Base-by-base conservation (phyloP, 2,888 invertebrate genomes). In the Trissolcus brochymenae region DNA sequence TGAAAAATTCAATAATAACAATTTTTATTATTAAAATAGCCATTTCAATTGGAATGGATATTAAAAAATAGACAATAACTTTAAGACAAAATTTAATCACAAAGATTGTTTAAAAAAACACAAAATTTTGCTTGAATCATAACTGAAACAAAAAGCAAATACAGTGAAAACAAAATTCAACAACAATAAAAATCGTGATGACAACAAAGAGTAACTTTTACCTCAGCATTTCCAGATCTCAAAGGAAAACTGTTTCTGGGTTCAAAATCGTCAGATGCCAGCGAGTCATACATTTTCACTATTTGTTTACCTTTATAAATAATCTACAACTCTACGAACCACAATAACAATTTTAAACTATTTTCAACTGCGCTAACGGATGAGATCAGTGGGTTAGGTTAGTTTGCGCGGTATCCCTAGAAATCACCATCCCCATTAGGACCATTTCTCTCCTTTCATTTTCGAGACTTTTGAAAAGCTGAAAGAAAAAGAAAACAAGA, bases 181-280 rank as follows among this genome's bases (percentile, higher is more conserved):
- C 1, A 19, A 19, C 29, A 11, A 35, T 1, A 35, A 35, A 9
- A 9, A 35, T 35, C 4, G 1, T 19, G 19, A 19, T 25, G 25
- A 25, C 35, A 35, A 35, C 35, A 35, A 35, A 35, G 35, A 35
- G 6, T 11, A 35, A 9, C 49, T 76, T 79, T 82, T 81, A 86
- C 86, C 49, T 84, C 81, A 40, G 16, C 43, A 51, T 53, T 71
- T 55, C 29, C 11, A 17, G 83, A 76, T 35, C 80, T 86, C 75
- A 80, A 82, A 0, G 87, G 87, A 59, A 81, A 53, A 35, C 35
- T 81, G 61, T 59, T 76, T 80, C 87, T 82, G 13, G 87, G 87
- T 65, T 87, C 86, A 61, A 85, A 82, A 75, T 86, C 86, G 21
- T 87, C 86, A 16, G 81, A 83, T 66, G 67, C 72, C 51, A 79